Base-by-base conservation (phyloP, 2,888 invertebrate genomes). In the Noctua pronuba region DNA sequence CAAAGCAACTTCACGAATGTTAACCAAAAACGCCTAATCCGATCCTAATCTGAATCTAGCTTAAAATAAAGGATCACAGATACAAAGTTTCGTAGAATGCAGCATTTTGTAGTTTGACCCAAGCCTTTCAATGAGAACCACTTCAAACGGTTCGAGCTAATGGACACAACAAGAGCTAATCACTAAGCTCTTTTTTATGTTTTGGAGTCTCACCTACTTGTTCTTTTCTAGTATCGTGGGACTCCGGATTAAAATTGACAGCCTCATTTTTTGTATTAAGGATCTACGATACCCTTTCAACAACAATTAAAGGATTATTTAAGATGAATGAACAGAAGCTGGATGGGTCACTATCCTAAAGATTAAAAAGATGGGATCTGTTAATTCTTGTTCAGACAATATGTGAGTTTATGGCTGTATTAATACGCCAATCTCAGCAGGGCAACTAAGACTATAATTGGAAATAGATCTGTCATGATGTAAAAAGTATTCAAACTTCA, bases 271-370 rank as follows among this genome's bases (percentile, higher is more conserved):
- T 78, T 64, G 28, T 81, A 1, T 1, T 18, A 49, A 6, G 41
- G 31, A 4, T 80, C 72, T 52, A 52, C 1, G 24, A 41, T 41
- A 60, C 35, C 41, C 82, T 62, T 52, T 82, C 35, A 74, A 24
- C 35, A 64, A 55, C 79, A 71, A 49, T 84, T 71, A 81, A 68
- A 62, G 71, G 84, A 84, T 84, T 81, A 81, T 81, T 81, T 64
- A 71, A 55, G 55, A 80, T 72, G 60, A 84, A 79, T 84, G 71
- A 79, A 71, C 71, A 80, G 66, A 55, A 79, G 80, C 79, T 58
- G 13, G 1, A n/a, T 31, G 52, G 77, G n/a, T 28, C 5, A 49
- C 28, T 64, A 41, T 65, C 62, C 21, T 58, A 16, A 21, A 70
- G n/a, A 65, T 70, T 79, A 55, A 31, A 49, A 7, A n/a, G 31